These are phyloP conservation scores for Characodon lateralis DNA, from an alignment of 2,797 vertebrate species.

Conservation along the genomic window DNA sequence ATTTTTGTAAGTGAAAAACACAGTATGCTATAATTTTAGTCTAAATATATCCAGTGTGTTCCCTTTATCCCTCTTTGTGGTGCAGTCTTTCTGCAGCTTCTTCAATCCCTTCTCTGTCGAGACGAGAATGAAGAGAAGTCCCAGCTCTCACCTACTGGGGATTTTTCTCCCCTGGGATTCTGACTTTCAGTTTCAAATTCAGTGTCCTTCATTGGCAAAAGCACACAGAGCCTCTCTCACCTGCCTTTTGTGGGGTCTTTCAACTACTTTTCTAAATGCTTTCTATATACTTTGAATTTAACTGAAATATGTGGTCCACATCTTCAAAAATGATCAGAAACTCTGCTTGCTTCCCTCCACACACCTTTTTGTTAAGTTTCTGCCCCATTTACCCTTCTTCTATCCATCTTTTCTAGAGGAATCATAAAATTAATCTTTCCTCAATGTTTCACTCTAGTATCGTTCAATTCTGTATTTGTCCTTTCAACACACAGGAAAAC, in stretches of 20 bases:
- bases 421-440: not conserved
- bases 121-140: slow-evolving; percentile 49
- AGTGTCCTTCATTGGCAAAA: slow-evolving; percentile 51
- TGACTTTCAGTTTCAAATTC: slow-evolving; percentile 63
- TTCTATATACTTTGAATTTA: slow-evolving; percentile 16
- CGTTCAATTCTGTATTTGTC: no score
- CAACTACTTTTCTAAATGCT: slow-evolving; percentile 26
- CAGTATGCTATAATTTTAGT: slow-evolving; percentile 43
- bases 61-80: slow-evolving; percentile 9
- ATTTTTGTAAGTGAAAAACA: slow-evolving; percentile 2
- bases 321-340: not conserved
- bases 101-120: slow-evolving; percentile 28
- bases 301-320: not conserved
- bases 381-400: not conserved
- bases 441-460: not conserved
- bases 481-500: no score
- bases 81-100: slow-evolving; percentile 15
- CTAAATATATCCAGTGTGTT: slow-evolving; percentile 40
- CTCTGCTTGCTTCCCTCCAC: not conserved
- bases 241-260: slow-evolving; percentile 33
- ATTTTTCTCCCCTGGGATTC: slow-evolving; percentile 56
- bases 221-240: slow-evolving; percentile 46
- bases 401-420: not conserved
- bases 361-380: not conserved
- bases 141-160: slow-evolving; percentile 51